phyloP scores from a whole-genome alignment of 2,888 invertebrate genomes.

The Leucophenga montana region DNA sequence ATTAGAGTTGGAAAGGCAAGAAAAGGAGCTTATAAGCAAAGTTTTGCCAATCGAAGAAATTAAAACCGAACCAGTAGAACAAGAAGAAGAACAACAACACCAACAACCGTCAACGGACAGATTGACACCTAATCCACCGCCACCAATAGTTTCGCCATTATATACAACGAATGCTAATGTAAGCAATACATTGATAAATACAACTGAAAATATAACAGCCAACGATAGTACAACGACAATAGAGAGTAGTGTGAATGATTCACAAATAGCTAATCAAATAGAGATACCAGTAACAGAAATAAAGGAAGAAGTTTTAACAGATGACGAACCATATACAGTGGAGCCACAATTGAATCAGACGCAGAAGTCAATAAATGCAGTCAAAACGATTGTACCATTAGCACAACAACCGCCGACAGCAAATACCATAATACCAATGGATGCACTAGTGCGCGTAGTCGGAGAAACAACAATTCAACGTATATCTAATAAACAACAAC shows the following conservation, averaged over 20 bases:
- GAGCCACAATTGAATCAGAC: not conserved
- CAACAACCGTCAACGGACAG: not conserved
- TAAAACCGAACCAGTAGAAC: conserved; percentile 65
- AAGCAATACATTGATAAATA: not conserved
- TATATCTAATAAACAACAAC: conserved; percentile 48
- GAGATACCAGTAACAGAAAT: conserved; percentile 30
- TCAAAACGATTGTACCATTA: not conserved
- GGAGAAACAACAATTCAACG: conserved; percentile 70
- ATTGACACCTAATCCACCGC: not conserved
- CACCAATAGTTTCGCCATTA: conserved; percentile 17
- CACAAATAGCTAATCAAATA: not conserved
- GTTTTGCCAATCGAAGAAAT: conserved; percentile 66
- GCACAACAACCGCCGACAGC: not conserved
- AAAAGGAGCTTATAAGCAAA: conserved; percentile 55
- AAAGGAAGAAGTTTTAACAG: conserved; percentile 65
- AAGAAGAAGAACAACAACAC: conserved; percentile 37
- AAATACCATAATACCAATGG: conserved; percentile 25
- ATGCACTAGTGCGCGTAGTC: conserved; percentile 54
- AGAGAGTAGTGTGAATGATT: not conserved
- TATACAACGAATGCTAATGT: not conserved
- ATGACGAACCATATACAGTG: conserved; percentile 53
- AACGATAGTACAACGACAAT: conserved; percentile 1
- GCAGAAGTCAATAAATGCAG: not conserved
- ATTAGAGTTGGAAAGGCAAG: conserved; percentile 51
- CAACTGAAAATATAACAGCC: not conserved